Evolutionary conservation across 2,113 vertebrate genomes (phyloP).

Genomic region (Callipepla californica): DNA sequence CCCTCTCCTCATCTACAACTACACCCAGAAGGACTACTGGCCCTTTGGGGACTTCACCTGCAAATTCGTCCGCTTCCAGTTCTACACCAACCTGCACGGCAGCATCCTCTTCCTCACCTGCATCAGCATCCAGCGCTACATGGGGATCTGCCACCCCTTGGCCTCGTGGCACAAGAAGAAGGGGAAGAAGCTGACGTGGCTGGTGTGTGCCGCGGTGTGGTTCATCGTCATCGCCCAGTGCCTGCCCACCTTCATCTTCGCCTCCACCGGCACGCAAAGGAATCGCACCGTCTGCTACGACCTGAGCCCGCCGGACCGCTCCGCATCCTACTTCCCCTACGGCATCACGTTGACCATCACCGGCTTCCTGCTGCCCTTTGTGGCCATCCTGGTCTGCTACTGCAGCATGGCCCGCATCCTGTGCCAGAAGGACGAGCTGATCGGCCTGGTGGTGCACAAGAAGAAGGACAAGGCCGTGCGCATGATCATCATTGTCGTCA

Average conservation of each 20-base stretch:
- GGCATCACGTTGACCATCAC: conserved; percentile 91
- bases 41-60: conserved; percentile 93
- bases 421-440: conserved; percentile 80
- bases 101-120: conserved; percentile 98
- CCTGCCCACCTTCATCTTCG: conserved; percentile 90
- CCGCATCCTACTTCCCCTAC: conserved; percentile 88
- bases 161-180: conserved; percentile 88
- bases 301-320: conserved; percentile 83
- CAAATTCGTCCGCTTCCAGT: conserved; percentile 92
- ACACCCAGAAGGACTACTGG: conserved; percentile 93
- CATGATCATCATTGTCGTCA: conserved; percentile 89
- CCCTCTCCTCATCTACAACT: conserved; percentile 96
- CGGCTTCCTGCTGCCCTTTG: conserved; percentile 91
- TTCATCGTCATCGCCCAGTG: conserved; percentile 82
- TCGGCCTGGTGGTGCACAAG: conserved; percentile 73
- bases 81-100: conserved; percentile 94
- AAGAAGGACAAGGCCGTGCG: conserved; percentile 88
- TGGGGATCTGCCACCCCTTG: conserved; percentile 95
- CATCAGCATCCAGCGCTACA: conserved; percentile 94
- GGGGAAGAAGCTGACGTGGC: conserved; percentile 87
- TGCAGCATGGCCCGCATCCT: conserved; percentile 88
- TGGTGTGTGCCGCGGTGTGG: conserved; percentile 86
- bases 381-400: conserved; percentile 88
- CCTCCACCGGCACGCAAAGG: conserved; percentile 88
- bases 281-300: conserved; percentile 97